phyloP scores from a whole-genome alignment of 2,888 invertebrate genomes.

The Teleogryllus oceanicus region DNA sequence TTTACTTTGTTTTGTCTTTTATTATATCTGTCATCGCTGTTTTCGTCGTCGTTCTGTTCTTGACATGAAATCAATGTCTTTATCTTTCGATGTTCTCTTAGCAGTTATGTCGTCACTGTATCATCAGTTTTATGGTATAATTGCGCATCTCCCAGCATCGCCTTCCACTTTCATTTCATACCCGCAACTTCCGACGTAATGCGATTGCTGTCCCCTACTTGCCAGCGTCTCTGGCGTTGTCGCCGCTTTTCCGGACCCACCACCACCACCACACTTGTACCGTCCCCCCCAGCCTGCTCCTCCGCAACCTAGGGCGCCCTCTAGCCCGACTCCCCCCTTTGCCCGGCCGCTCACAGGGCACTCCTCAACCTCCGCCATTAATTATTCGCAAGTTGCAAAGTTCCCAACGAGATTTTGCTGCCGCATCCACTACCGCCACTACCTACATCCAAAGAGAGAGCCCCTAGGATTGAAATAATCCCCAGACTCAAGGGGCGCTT shows the following conservation, averaged over 20 bases:
- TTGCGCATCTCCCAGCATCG: background rate
- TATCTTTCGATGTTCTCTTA: too few relatives aligned
- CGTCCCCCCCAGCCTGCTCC: background rate
- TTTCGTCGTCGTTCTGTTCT: too few relatives aligned
- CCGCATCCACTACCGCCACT: background rate
- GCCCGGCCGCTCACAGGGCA: background rate
- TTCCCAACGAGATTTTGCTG: conserved; percentile 7
- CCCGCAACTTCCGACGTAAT: background rate
- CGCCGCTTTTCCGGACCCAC: background rate
- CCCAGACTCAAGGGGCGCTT: too few relatives aligned
- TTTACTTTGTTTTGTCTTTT: too few relatives aligned
- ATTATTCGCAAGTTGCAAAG: conserved; percentile 7
- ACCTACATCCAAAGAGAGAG: conserved; percentile 3
- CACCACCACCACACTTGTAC: background rate
- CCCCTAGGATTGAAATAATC: background rate
- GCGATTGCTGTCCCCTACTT: background rate
- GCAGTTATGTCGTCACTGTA: too few relatives aligned
- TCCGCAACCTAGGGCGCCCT: background rate
- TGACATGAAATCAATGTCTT: too few relatives aligned
- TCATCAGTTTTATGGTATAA: too few relatives aligned
- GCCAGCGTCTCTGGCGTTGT: background rate
- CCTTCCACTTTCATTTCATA: background rate
- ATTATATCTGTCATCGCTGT: too few relatives aligned
- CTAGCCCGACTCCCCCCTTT: background rate
- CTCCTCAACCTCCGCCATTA: background rate